Evolutionary conservation across 2,888 invertebrate genomes (phyloP).

Genomic region (Brenthis ino): DNA sequence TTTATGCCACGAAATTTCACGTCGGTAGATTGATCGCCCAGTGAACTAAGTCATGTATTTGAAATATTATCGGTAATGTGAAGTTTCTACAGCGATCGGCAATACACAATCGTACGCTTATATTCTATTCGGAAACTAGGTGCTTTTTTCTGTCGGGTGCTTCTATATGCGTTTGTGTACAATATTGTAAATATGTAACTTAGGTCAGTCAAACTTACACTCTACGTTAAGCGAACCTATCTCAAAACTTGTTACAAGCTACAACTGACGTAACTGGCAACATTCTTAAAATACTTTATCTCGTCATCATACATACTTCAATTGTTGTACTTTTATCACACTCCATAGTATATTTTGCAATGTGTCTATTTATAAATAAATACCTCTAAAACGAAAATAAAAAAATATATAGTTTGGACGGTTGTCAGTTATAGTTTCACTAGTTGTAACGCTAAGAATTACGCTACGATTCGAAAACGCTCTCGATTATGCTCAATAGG

Average conservation of each 20-base stretch:
- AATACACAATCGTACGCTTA: conserved; percentile 71
- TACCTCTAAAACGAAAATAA: conserved; percentile 9
- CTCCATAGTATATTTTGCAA: conserved; percentile 5
- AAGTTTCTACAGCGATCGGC: conserved; percentile 60
- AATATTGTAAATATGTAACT: conserved; percentile 75
- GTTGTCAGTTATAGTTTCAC: conserved; percentile 33
- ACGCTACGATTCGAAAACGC: conserved; percentile 34
- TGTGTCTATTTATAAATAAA: conserved; percentile 10
- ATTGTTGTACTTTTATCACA: conserved; percentile 5
- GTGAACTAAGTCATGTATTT: conserved; percentile 56
- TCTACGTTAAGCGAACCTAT: conserved; percentile 32
- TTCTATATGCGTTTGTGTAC: conserved; percentile 78
- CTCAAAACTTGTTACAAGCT: conserved; percentile 28
- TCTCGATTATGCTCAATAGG: conserved; percentile 43
- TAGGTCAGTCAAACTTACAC: conserved; percentile 53
- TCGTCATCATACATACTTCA: not conserved
- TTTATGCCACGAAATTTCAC: conserved; percentile 30
- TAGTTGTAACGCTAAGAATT: conserved; percentile 24
- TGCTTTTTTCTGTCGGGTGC: conserved; percentile 82
- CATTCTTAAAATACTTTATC: conserved; percentile 5
- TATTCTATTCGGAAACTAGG: conserved; percentile 79
- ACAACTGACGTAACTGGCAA: conserved; percentile 29
- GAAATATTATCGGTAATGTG: conserved; percentile 42
- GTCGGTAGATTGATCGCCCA: conserved; percentile 51
- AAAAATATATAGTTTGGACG: not conserved